Evolutionary conservation across 2,888 invertebrate genomes (phyloP), one percentile per base, ranked within the genome.

Genomic region (Metellina segmentata): DNA sequence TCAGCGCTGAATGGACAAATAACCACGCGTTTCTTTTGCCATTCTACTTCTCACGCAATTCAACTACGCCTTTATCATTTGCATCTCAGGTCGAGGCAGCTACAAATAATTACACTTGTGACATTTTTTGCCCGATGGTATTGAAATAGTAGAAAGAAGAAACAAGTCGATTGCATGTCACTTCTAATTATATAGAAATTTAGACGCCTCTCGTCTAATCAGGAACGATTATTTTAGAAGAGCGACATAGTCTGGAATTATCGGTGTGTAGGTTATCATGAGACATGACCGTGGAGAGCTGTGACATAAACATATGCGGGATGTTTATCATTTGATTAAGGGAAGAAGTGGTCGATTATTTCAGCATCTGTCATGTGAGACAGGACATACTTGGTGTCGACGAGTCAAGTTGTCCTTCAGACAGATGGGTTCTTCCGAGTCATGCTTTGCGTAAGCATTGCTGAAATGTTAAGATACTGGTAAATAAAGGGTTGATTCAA

Each of bases 21-120:
- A 90, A 90, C 75, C 75, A 53, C 70, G 53, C 83, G 20, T 78
- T 85, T 85, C 34, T 69, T 78, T 16, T 61, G 79, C 71, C 19
- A n/a, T 61, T 78, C 70, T 69, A 75, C 61, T 34, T 19, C 90
- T 90, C 90, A 90, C 90, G 90, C 90, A 70, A 90, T 72, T 53
- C 53, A n/a, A 72, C 79, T 70, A 91, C 82, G 91, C 87, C 86
- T 91, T 86, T 91, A 83, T 87, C 78, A 87, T 91, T 91, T 91
- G 90, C 77, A 78, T 87, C 52, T 69, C 70, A 74, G 34, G 70
- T 49, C 69, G 71, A 49, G 75, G 52, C 81, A 77, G 82, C 48
- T 77, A 77, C 61, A 79, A 87, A 87, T 86, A 87, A 91, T 91
- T 87, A 87, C 72, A 69, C 72, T 19, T 69, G 70, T 74, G 79